These are phyloP conservation scores for Polypedilum pembai DNA, from an alignment of 1,140 invertebrate genomes.

Conservation along the genomic window DNA sequence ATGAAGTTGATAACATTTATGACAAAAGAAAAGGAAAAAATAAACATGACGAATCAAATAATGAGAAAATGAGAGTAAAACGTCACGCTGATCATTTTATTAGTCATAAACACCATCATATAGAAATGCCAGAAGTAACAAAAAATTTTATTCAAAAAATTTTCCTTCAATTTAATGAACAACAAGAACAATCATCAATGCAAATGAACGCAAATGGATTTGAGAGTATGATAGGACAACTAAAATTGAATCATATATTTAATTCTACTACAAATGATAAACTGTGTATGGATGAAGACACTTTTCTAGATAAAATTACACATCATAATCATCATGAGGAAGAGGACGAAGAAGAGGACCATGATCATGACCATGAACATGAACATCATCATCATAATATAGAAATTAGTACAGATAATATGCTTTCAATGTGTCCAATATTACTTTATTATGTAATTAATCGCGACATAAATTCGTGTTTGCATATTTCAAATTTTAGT, in stretches of 20 bases:
- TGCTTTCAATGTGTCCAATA: conserved; percentile 54
- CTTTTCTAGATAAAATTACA: conserved; percentile 25
- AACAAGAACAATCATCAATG: conserved; percentile 46
- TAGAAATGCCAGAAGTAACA: conserved; percentile 30
- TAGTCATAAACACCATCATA: conserved; percentile 32
- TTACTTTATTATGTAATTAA: conserved; percentile 54
- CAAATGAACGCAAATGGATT: conserved; percentile 57
- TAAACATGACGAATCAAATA: conserved; percentile 31
- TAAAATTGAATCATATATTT: conserved; percentile 52
- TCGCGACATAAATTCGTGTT: conserved; percentile 31
- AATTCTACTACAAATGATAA: conserved; percentile 32
- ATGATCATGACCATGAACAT: conserved; percentile 36
- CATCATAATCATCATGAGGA: conserved; percentile 35
- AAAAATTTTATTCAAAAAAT: conserved; percentile 45
- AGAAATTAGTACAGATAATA: conserved; percentile 35
- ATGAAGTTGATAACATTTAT: conserved; percentile 35
- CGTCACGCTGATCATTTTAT: conserved; percentile 38
- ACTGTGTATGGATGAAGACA: conserved; percentile 33
- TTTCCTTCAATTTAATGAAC: conserved; percentile 49
- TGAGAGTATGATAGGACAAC: conserved; percentile 53
- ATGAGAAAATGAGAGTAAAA: conserved; percentile 28
- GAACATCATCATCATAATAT: conserved; percentile 33
- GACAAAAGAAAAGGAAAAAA: conserved; percentile 38
- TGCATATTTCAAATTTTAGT: conserved; percentile 32
- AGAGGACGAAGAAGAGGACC: conserved; percentile 32